Percentiles rank a stretch among this genome's conserved stretches.
phyloP scores from a whole-genome alignment of 2,888 invertebrate genomes.

The Oxytorus armatus region DNA sequence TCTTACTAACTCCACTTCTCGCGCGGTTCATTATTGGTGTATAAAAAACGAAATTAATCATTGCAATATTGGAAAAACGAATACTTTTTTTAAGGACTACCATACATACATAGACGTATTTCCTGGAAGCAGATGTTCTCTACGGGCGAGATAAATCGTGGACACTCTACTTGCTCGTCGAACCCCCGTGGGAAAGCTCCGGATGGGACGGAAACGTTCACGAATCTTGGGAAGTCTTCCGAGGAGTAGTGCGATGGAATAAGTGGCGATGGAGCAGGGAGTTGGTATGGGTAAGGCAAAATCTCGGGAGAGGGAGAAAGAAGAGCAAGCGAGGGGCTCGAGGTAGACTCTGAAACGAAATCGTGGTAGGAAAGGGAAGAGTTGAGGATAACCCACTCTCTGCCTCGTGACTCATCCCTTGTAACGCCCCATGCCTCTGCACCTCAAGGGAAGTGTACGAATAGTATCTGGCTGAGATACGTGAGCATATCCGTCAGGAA shows the following conservation, averaged over 20 bases:
- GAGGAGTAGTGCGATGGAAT: constrained; percentile 21
- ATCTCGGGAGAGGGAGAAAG: constrained; percentile 28
- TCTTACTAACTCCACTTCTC: too few species aligned
- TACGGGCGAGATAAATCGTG: constrained; percentile 62
- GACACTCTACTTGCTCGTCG: constrained; percentile 56
- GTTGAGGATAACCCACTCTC: constrained; percentile 41
- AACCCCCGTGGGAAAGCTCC: constrained; percentile 63
- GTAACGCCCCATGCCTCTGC: constrained; percentile 19
- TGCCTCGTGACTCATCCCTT: constrained; percentile 30
- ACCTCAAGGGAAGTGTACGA: constrained; percentile 38
- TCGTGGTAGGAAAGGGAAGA: constrained; percentile 40
- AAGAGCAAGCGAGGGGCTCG: constrained; percentile 17
- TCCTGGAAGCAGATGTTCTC: constrained; percentile 62
- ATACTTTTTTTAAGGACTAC: too few species aligned
- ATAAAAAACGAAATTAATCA: too few species aligned
- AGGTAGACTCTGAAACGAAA: constrained; percentile 56
- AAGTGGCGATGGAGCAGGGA: constrained; percentile 26
- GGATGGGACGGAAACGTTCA: constrained; percentile 59
- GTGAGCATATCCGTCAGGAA: constrained; percentile 60
- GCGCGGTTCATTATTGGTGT: too few species aligned
- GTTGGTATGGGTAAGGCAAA: constrained; percentile 31
- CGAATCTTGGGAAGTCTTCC: constrained; percentile 57
- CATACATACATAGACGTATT: constrained; percentile 43
- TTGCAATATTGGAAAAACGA: too few species aligned
- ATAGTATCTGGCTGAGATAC: constrained; percentile 48